Evolutionary conservation across 2,888 invertebrate genomes (phyloP).

Genomic region (Agrochola lychnidis): DNA sequence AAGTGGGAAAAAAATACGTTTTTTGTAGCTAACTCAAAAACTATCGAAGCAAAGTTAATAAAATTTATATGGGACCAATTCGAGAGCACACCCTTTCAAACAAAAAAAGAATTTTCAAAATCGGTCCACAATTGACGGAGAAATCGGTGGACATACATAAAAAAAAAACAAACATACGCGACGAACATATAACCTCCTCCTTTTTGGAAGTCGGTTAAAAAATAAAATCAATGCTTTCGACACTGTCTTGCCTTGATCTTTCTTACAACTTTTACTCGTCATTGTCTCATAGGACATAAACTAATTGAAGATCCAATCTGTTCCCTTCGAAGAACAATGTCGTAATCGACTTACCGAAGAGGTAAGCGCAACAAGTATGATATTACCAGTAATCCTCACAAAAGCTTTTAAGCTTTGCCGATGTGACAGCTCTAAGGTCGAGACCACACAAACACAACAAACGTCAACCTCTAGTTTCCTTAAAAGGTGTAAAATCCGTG

Average conservation of each 20-base stretch:
- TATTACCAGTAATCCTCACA: not conserved
- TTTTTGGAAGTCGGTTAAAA: too few relatives aligned
- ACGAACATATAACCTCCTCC: too few relatives aligned
- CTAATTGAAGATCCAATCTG: not conserved
- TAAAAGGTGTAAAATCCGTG: slow-evolving; percentile 34
- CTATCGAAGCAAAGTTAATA: too few relatives aligned
- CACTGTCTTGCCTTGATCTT: not conserved
- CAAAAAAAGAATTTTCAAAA: too few relatives aligned
- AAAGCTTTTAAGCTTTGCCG: slow-evolving; percentile 8
- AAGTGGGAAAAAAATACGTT: too few relatives aligned
- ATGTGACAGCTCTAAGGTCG: slow-evolving; percentile 9
- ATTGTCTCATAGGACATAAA: not conserved
- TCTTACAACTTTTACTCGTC: not conserved
- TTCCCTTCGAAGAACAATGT: not conserved
- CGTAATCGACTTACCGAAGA: not conserved
- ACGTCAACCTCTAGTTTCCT: slow-evolving; percentile 17
- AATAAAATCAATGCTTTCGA: not conserved
- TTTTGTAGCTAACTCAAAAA: too few relatives aligned
- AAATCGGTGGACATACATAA: too few relatives aligned
- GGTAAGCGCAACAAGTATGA: not conserved
- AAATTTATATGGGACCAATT: too few relatives aligned
- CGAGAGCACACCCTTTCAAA: too few relatives aligned
- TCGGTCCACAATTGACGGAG: too few relatives aligned
- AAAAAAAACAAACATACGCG: too few relatives aligned
- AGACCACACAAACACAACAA: slow-evolving; percentile 47